Base-by-base conservation (phyloP, 2,797 vertebrate species). In the Cryptoprocta ferox region DNA sequence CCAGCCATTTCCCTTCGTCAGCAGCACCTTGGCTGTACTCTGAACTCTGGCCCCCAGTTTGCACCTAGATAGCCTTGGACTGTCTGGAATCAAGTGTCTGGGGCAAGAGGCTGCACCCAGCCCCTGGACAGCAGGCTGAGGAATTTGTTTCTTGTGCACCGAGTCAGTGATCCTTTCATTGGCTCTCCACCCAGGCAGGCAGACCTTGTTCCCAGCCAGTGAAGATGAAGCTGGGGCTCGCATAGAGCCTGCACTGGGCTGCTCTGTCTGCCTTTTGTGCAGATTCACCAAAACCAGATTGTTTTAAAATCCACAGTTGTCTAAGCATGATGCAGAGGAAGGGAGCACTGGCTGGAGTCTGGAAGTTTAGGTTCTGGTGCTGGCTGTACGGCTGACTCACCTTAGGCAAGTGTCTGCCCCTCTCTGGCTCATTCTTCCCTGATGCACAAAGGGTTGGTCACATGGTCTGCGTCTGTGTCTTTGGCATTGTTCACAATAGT, bases 401-500 rank as follows among this genome's bases (percentile, higher is more conserved):
- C 35, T 15, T 87, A 56, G 56, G 32, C 48, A 76, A 75, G 48
- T 37, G 63, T 87, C 9, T 88, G 21, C 5, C 16, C 65, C 32
- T 86, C 35, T 70, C 70, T 71, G 76, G 16, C 26, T 85, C 84
- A 24, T 50, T 68, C 76, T 78, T 28, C 16, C 30, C 26, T 78
- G 10, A 45, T 59, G 11, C 39, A 30, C 53, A 81, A 10, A 15
- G 14, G 32, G 21, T 82, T 89, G 37, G 7, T 89, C 76, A 70
- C 32, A 39, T 80, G 59, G 53, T 84, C 42, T 86, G 28, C 42
- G 82, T 68, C n/a, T 93, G 18, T 68, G 65, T 63, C 50, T 89
- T 91, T 89, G 73, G 93, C 45, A 81, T 94, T 88, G 15, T 19
- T 79, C 91, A 37, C 84, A 92, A 68, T 65, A 71, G 61, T 61